phyloP scores from a whole-genome alignment of 2,888 invertebrate species.

The Trachelus troglodyta region DNA sequence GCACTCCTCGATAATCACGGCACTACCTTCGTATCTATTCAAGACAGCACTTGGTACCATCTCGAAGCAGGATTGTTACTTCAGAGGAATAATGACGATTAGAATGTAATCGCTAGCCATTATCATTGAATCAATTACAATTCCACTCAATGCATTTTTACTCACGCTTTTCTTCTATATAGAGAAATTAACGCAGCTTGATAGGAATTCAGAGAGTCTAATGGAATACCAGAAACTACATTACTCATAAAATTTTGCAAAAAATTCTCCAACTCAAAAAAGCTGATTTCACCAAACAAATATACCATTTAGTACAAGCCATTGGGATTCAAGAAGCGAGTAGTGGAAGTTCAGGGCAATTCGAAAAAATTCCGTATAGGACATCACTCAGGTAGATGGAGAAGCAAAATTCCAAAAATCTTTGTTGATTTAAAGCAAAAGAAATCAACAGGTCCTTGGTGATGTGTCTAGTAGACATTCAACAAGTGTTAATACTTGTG shows the following conservation, averaged over 20 bases:
- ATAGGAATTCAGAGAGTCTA: background rate
- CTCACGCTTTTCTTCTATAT: background rate
- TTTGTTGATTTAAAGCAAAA: background rate
- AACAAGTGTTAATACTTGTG: background rate
- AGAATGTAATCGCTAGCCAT: background rate
- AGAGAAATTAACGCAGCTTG: no score
- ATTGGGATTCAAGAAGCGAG: background rate
- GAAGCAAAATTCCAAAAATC: background rate
- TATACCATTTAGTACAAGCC: background rate
- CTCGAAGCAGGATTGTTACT: background rate
- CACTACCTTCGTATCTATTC: background rate
- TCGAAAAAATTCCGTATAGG: background rate
- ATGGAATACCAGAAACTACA: background rate
- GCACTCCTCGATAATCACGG: background rate
- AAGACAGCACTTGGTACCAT: background rate
- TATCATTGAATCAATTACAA: background rate
- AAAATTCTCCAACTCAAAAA: background rate
- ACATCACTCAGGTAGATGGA: background rate
- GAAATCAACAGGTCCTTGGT: background rate
- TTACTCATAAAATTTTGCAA: background rate
- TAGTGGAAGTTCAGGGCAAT: background rate
- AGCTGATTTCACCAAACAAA: background rate
- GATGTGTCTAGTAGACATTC: background rate
- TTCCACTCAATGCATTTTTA: background rate
- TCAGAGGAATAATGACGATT: background rate